phyloP scores from a whole-genome alignment of 2,113 vertebrate species.

The Nerophis lumbriciformis region DNA sequence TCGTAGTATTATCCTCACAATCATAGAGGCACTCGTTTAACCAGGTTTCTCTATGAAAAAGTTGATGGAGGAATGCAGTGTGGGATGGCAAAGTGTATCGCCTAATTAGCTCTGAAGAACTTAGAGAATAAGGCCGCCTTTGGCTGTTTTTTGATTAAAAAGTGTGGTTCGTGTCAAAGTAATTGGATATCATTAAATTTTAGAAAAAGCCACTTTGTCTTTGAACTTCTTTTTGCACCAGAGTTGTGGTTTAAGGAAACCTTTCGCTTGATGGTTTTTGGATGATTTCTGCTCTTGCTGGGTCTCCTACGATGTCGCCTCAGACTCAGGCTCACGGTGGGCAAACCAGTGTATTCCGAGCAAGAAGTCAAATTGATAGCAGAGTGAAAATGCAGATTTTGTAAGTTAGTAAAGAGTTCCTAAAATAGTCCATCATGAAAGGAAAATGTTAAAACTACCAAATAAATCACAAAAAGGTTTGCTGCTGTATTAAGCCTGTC shows the following conservation, averaged over 20 bases:
- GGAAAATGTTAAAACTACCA: too few species aligned
- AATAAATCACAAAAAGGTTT: too few species aligned
- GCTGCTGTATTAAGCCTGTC: too few species aligned
- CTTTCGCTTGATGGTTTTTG: constrained; percentile 9
- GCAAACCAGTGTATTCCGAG: too few species aligned
- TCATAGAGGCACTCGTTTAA: constrained; percentile 28
- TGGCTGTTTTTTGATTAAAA: constrained; percentile 51
- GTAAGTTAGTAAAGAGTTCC: too few species aligned
- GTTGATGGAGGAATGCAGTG: constrained; percentile 29
- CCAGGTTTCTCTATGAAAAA: constrained; percentile 21
- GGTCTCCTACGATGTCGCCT: too few species aligned
- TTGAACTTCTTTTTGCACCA: constrained; percentile 31
- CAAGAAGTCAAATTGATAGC: too few species aligned
- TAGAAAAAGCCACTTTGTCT: constrained; percentile 39
- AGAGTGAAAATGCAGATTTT: too few species aligned
- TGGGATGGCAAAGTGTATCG: constrained; percentile 31
- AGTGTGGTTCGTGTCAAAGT: constrained; percentile 47
- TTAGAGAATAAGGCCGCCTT: constrained; percentile 18
- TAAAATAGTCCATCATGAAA: too few species aligned
- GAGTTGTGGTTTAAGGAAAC: constrained; percentile 30
- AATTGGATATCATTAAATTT: constrained; percentile 58
- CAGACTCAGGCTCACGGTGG: too few species aligned
- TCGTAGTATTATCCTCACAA: constrained; percentile 10
- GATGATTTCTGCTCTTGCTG: constrained; percentile 3
- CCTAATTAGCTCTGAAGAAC: constrained; percentile 44